Percentiles rank a stretch among this genome's conserved stretches.
phyloP scores from a whole-genome alignment of 1,140 invertebrate species.

The Coelopa frigida region DNA sequence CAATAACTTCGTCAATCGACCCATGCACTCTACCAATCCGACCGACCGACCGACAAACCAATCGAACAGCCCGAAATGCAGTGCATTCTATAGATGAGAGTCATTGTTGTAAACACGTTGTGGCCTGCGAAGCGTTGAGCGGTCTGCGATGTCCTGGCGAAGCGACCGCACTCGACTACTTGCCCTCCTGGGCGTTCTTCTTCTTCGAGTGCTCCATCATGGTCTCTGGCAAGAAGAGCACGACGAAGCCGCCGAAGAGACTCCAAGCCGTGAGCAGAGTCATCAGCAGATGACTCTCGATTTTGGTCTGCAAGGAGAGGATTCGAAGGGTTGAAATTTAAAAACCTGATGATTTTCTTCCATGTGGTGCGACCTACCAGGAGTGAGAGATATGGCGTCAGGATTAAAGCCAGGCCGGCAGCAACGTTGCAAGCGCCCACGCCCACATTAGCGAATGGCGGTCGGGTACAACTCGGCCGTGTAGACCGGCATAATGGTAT shows the following conservation, averaged over 20 bases:
- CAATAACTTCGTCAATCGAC: too few relatives aligned
- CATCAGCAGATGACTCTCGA: constrained; percentile 44
- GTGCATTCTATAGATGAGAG: too few relatives aligned
- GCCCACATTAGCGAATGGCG: constrained; percentile 62
- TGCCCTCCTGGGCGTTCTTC: constrained; percentile 12
- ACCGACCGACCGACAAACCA: too few relatives aligned
- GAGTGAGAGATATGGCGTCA: constrained; percentile 65
- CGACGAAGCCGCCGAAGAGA: constrained; percentile 46
- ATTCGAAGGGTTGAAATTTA: background rate
- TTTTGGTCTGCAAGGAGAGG: constrained; percentile 43
- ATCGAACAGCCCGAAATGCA: too few relatives aligned
- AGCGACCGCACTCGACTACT: too few relatives aligned
- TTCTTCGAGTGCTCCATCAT: constrained; percentile 20
- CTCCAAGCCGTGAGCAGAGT: constrained; percentile 43
- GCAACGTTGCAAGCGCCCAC: constrained; percentile 64
- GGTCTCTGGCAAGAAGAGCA: constrained; percentile 41
- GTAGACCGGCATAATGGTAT: constrained; percentile 65
- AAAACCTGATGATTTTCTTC: background rate
- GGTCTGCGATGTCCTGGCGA: too few relatives aligned
- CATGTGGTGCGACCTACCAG: constrained; percentile 49
- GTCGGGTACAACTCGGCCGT: constrained; percentile 69
- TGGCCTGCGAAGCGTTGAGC: too few relatives aligned
- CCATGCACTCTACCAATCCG: too few relatives aligned
- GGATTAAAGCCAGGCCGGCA: constrained; percentile 60
- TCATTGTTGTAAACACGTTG: too few relatives aligned